Evolutionary conservation across 2,888 invertebrate species (phyloP).

Genomic region (Tipula vernalis): DNA sequence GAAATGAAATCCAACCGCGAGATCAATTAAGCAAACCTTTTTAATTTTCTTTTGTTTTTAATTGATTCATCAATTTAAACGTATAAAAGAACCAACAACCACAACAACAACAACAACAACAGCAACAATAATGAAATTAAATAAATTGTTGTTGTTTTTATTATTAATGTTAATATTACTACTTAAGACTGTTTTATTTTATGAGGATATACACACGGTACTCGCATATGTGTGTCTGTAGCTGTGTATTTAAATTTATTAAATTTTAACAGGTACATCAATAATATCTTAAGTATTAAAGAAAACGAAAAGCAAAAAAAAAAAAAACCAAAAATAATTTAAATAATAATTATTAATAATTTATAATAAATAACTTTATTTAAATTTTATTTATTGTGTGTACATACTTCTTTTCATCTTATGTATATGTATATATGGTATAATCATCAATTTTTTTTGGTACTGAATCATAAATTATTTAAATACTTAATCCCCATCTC

Average conservation of each 20-base stretch:
- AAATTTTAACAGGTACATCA: conserved; percentile 4
- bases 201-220: neutral
- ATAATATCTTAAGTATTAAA: neutral
- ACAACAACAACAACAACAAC: neutral
- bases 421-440: neutral
- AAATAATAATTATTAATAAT: no score
- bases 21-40: neutral
- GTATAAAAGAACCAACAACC: neutral
- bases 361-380: neutral
- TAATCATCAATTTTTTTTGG: neutral
- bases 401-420: neutral
- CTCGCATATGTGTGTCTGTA: neutral
- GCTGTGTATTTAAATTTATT: neutral
- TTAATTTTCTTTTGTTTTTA: conserved; percentile 4
- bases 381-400: neutral
- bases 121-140: neutral
- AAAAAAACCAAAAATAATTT: no score
- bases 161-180: neutral
- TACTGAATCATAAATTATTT: neutral
- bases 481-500: neutral
- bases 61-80: neutral
- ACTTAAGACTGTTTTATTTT: neutral
- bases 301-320: neutral
- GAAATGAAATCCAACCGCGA: neutral
- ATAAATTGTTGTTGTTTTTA: neutral